Evolutionary conservation across 2,888 invertebrate genomes (phyloP).

Genomic region (Thysanoteuthis rhombus): DNA sequence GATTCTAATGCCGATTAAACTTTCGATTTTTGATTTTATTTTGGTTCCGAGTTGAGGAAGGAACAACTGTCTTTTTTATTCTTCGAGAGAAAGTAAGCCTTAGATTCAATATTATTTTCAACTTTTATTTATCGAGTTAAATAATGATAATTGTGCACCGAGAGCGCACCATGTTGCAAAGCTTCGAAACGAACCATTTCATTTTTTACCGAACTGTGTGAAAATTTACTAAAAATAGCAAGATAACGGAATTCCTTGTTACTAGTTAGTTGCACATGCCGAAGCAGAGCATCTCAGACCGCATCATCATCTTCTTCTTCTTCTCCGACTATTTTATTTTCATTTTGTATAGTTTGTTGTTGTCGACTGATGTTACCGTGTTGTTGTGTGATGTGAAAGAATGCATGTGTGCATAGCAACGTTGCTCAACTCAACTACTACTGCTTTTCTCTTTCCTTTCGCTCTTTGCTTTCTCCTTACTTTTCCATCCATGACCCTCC

Average conservation of each 20-base stretch:
- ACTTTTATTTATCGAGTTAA: neutral
- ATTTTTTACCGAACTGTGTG: neutral
- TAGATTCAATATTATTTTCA: neutral
- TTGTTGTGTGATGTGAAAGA: neutral
- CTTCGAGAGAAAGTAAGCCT: too few species aligned
- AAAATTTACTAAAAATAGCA: neutral
- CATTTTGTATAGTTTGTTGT: neutral
- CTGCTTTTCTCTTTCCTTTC: neutral
- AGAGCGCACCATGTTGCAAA: neutral
- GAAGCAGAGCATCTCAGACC: neutral
- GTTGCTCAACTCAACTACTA: neutral
- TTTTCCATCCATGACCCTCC: too few species aligned
- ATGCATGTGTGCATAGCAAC: neutral
- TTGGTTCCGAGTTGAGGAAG: neutral
- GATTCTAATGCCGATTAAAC: neutral
- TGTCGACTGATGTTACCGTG: neutral
- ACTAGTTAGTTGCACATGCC: slow-evolving; percentile 12
- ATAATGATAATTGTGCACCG: neutral
- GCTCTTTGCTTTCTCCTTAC: neutral
- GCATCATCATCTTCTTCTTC: neutral
- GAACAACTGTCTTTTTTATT: neutral
- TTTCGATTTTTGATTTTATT: neutral
- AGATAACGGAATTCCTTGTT: neutral
- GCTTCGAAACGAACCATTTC: neutral
- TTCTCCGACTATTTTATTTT: neutral